phyloP scores from a whole-genome alignment of 2,888 invertebrate species.

The Drosophila ezoana region DNA sequence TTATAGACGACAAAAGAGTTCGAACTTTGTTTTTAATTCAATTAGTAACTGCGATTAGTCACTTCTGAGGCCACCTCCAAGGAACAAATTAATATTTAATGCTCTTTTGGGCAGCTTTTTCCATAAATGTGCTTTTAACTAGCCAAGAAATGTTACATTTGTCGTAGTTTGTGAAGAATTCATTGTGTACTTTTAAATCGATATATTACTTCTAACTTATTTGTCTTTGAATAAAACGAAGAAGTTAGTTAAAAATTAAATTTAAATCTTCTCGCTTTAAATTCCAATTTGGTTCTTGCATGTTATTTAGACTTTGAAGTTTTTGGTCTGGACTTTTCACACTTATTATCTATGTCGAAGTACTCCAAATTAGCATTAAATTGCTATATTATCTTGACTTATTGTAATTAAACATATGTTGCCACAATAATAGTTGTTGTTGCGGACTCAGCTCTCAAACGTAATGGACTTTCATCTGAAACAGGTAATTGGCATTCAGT shows the following conservation, averaged over 20 bases:
- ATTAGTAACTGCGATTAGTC: conserved; percentile 19
- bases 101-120: neutral
- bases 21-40: conserved; percentile 14
- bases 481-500: conserved; percentile 36
- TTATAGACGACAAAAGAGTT: neutral
- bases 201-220: too few relatives aligned
- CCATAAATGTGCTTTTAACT: conserved; percentile 5
- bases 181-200: too few relatives aligned
- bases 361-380: neutral
- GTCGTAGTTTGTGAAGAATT: too few relatives aligned
- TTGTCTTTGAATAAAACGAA: too few relatives aligned
- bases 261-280: too few relatives aligned
- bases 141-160: too few relatives aligned
- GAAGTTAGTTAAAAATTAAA: too few relatives aligned
- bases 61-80: conserved; percentile 1
- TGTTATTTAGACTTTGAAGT: too few relatives aligned
- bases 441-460: conserved; percentile 2
- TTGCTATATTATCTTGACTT: neutral
- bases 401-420: conserved; percentile 6
- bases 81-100: conserved; percentile 4
- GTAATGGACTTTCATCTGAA: conserved; percentile 13
- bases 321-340: too few relatives aligned
- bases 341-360: too few relatives aligned
- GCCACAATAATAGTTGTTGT: conserved; percentile 3
- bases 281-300: too few relatives aligned